Evolutionary conservation across 2,888 invertebrate species (phyloP).

Genomic region (Notodonta dromedarius): DNA sequence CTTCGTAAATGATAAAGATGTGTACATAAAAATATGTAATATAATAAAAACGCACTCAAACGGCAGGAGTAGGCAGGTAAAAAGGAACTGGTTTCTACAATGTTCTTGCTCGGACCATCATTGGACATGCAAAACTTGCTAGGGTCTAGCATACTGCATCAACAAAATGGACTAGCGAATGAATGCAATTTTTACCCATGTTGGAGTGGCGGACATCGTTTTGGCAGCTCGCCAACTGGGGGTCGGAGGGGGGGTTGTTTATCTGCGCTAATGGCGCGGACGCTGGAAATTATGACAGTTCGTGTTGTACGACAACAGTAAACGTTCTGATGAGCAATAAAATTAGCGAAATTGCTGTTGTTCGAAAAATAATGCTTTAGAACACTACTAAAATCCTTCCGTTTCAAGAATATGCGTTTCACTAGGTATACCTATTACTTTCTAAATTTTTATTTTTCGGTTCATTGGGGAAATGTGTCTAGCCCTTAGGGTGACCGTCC

Average conservation of each 20-base stretch:
- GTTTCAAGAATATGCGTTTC: too few relatives aligned
- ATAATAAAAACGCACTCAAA: too few relatives aligned
- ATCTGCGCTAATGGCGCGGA: slow-evolving; percentile 64
- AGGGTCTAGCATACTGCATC: slow-evolving; percentile 17
- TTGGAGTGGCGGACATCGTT: slow-evolving; percentile 40
- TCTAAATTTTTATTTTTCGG: too few relatives aligned
- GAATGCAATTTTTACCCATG: slow-evolving; percentile 49
- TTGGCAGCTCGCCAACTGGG: slow-evolving; percentile 52
- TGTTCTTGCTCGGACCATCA: too few relatives aligned
- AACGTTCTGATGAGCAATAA: slow-evolving; percentile 39
- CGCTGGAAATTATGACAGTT: slow-evolving; percentile 68
- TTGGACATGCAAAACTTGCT: neutral
- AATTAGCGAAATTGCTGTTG: slow-evolving; percentile 32
- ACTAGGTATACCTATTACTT: too few relatives aligned
- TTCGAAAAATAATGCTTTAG: slow-evolving; percentile 8
- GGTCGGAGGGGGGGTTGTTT: slow-evolving; percentile 51
- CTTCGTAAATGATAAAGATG: too few relatives aligned
- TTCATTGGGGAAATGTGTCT: too few relatives aligned
- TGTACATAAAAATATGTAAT: too few relatives aligned
- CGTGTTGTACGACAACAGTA: slow-evolving; percentile 52
- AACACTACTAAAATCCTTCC: neutral
- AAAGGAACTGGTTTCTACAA: too few relatives aligned
- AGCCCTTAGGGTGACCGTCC: too few relatives aligned
- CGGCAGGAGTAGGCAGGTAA: too few relatives aligned
- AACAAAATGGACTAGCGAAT: slow-evolving; percentile 32